phyloP scores from a whole-genome alignment of 2,888 invertebrate genomes.

The Lasioglossum pauxillum region DNA sequence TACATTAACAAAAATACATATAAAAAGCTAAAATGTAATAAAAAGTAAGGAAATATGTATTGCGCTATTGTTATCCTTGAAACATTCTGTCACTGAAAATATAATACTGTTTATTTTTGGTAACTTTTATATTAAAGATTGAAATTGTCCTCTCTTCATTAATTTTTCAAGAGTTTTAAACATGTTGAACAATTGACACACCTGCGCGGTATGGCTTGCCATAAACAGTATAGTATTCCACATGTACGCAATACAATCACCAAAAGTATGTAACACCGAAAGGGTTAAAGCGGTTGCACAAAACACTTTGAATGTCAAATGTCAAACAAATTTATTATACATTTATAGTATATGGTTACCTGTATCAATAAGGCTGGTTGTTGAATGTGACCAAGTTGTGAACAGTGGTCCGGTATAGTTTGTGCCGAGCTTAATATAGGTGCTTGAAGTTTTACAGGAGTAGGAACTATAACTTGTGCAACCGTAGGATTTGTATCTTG shows the following conservation, averaged over 20 bases:
- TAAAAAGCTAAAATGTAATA: not conserved
- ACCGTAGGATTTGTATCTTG: conserved; percentile 78
- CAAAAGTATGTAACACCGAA: too few species aligned
- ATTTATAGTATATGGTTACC: conserved; percentile 58
- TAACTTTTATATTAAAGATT: not conserved
- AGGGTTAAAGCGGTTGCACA: too few species aligned
- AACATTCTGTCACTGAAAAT: not conserved
- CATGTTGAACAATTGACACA: too few species aligned
- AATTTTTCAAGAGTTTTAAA: not conserved
- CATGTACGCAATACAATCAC: too few species aligned
- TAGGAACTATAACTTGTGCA: conserved; percentile 83
- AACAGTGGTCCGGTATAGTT: conserved; percentile 77
- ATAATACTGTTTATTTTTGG: not conserved
- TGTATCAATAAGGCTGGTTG: conserved; percentile 79
- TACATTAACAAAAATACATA: not conserved
- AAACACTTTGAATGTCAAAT: not conserved
- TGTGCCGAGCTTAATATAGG: conserved; percentile 79
- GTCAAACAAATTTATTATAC: not conserved
- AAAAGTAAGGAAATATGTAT: not conserved
- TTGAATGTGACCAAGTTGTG: conserved; percentile 81
- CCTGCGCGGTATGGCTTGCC: not conserved
- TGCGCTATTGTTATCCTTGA: not conserved
- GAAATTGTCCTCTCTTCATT: not conserved
- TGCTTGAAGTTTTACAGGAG: conserved; percentile 84
- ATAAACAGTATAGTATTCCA: not conserved